Evolutionary conservation across 2,888 invertebrate genomes (phyloP), one percentile per base, ranked within the genome.

Genomic region (Ophion ellenae): DNA sequence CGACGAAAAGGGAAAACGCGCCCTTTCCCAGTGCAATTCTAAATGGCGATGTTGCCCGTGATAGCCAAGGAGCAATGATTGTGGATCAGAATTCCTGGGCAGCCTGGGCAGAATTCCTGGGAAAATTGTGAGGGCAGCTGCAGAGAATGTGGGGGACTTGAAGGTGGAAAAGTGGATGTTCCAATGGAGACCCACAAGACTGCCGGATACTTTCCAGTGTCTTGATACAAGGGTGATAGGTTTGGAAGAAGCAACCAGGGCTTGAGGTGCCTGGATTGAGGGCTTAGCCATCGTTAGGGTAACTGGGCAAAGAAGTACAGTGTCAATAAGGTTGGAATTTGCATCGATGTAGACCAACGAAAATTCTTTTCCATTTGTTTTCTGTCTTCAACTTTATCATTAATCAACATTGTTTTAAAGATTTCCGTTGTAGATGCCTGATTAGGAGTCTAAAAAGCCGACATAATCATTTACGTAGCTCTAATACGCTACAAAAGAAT

Each of bases 1-100:
- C 40, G 59, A 74, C 45, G 57, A 75, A 36, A 14, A 45, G 63
- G 75, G 20, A 64, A 71, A 71, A 59, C 36, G 61, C 61, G 14
- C 53, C 53, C 28, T n/a, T 36, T 67, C 40, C 36, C 40, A 40
- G 10, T 20, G 28, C 40, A 17, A 67, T 64, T 20, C 53, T 53
- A 1, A 53, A 53, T 53, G 3, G 53, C 14, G 53, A 53, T 53
- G 14, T 17, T 53, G 14, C 14, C 11, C 11, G 53, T 14, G 53
- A 53, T 53, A 53, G 53, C 14, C 53, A 1, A 53, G 14, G 53
- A 53, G 53, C 14, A 17, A 53, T 53, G 17, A 53, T 53, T 14
- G 53, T 53, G 17, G 14, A 53, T 53, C 53, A 14, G 17, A 14
- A 14, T 53, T 53, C 53, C 1, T 53, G 24, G 24, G 24, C 24